Conservation (phyloP, 2,888 invertebrate species). For the Plagodis pulveraria region DNA sequence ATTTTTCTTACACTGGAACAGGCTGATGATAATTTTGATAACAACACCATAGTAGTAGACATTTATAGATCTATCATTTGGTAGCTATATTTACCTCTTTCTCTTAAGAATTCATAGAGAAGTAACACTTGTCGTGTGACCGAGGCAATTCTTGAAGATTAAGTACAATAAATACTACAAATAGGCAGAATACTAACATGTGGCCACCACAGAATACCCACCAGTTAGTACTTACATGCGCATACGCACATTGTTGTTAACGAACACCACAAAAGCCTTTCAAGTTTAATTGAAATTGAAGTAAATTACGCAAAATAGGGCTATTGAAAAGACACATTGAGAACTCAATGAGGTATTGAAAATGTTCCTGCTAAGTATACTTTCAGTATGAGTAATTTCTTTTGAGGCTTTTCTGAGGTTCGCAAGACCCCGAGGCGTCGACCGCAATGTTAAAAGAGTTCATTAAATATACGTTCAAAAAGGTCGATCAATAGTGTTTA, state of each 20-base stretch:
- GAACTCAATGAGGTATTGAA: slow-evolving; percentile 35
- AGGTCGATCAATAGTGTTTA: slow-evolving; percentile 12
- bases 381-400: slow-evolving; percentile 20
- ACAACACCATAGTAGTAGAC: too few species aligned
- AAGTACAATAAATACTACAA: slow-evolving; percentile 22
- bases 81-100: too few species aligned
- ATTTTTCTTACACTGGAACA: too few species aligned
- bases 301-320: slow-evolving; percentile 35
- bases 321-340: slow-evolving; percentile 23
- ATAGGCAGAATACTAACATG: slow-evolving; percentile 27
- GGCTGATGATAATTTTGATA: too few species aligned
- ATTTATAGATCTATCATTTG: too few species aligned
- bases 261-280: slow-evolving; percentile 26
- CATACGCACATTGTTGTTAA: slow-evolving; percentile 15
- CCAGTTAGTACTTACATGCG: slow-evolving; percentile 2
- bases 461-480: slow-evolving; percentile 5
- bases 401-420: slow-evolving; percentile 9
- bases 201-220: slow-evolving; percentile 22
- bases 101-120: too few species aligned
- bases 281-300: slow-evolving; percentile 37
- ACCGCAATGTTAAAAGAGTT: slow-evolving; percentile 10
- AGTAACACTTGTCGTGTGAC: not conserved
- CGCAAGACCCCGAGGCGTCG: slow-evolving; percentile 5
- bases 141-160: slow-evolving; percentile 24
- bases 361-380: slow-evolving; percentile 20